Percentiles rank a stretch among this genome's conserved stretches.
phyloP scores from a whole-genome alignment of 1,140 invertebrate genomes.

The Papilio xuthus region DNA sequence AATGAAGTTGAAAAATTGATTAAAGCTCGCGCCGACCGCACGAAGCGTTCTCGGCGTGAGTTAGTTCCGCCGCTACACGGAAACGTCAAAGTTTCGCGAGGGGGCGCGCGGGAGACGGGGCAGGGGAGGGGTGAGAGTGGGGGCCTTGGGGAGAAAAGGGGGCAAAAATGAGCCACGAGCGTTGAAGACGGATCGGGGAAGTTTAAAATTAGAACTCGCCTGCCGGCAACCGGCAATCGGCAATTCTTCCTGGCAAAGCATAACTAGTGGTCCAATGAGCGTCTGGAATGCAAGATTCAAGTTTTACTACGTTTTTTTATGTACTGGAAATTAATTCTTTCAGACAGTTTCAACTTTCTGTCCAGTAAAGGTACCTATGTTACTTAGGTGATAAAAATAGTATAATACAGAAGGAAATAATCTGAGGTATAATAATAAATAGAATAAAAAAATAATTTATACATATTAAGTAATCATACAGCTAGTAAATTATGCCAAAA shows the following conservation, averaged over 20 bases:
- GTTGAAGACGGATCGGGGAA: conserved; percentile 69
- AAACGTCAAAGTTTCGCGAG: conserved; percentile 72
- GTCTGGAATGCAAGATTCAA: conserved; percentile 17
- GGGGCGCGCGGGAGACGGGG: conserved; percentile 42
- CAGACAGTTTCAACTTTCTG: not conserved
- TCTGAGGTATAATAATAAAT: not conserved
- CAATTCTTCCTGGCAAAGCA: conserved; percentile 20
- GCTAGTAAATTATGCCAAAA: not conserved
- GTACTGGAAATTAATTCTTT: not conserved
- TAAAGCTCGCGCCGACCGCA: conserved; percentile 69
- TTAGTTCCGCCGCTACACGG: conserved; percentile 62
- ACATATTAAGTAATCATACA: no score
- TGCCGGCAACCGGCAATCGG: conserved; percentile 35
- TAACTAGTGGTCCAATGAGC: not conserved
- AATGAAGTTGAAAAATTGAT: conserved; percentile 78
- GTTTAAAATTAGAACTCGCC: conserved; percentile 64
- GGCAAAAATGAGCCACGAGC: conserved; percentile 65
- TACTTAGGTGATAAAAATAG: not conserved
- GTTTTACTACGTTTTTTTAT: not conserved
- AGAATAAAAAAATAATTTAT: not conserved
- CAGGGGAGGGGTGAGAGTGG: conserved; percentile 32
- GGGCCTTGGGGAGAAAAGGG: conserved; percentile 43
- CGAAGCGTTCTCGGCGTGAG: conserved; percentile 49
- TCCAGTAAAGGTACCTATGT: not conserved
- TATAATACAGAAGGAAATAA: not conserved